phyloP scores from a whole-genome alignment of 2,888 invertebrate species.

The Pilophorus perplexus region DNA sequence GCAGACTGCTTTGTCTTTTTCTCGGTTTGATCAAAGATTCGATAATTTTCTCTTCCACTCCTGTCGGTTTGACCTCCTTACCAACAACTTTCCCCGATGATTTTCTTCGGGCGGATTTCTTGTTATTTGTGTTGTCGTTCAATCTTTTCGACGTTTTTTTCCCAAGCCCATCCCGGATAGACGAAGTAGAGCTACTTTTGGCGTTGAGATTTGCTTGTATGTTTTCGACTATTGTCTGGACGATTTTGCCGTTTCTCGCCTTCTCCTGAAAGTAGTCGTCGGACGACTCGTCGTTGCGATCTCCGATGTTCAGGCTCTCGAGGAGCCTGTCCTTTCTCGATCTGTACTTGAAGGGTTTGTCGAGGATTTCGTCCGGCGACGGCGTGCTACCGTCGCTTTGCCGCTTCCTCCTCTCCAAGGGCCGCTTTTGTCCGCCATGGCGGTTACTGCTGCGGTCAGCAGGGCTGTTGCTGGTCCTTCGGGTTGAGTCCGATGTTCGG shows the following conservation, averaged over 20 bases:
- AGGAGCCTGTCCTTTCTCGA: slow-evolving; percentile 5
- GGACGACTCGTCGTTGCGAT: neutral
- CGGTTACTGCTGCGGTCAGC: neutral
- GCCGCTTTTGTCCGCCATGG: neutral
- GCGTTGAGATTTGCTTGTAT: neutral
- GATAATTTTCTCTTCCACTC: slow-evolving; percentile 11
- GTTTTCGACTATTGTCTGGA: slow-evolving; percentile 8
- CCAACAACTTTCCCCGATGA: neutral
- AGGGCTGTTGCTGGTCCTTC: too few relatives aligned
- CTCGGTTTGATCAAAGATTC: neutral
- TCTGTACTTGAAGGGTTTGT: slow-evolving; percentile 4
- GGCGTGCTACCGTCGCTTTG: neutral
- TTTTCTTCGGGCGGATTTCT: neutral
- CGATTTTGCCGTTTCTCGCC: neutral
- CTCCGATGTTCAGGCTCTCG: neutral
- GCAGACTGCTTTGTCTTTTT: neutral
- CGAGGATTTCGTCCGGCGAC: slow-evolving; percentile 2
- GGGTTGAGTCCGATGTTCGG: neutral
- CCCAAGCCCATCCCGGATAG: neutral
- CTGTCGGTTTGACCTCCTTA: neutral
- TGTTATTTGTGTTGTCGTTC: neutral
- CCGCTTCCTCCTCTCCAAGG: neutral
- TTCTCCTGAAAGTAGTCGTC: neutral
- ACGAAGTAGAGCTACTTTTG: neutral
- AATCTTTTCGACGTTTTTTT: neutral